These are phyloP conservation scores for Eupithecia exiguata DNA, from an alignment of 2,888 invertebrate species.

Conservation along the genomic window DNA sequence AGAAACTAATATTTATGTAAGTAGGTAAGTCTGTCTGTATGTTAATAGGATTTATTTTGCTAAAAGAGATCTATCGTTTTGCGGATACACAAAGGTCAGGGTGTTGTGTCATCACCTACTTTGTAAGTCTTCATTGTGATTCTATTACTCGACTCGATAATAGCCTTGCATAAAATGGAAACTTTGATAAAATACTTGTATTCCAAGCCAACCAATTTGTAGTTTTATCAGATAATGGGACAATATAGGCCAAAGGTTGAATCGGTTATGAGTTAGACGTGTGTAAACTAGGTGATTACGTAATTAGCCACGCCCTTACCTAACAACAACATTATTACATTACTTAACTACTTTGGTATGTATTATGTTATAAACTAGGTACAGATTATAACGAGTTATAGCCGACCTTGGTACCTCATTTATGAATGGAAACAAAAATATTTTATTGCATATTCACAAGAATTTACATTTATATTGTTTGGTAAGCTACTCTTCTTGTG, in stretches of 20 bases:
- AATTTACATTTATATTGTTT: not conserved
- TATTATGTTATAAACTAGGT: not conserved
- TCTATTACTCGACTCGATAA: constrained; percentile 16
- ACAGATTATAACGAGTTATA: not conserved
- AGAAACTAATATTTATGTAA: not conserved
- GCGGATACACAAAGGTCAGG: not conserved
- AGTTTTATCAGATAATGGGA: not conserved
- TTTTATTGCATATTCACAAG: not conserved
- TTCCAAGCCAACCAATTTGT: constrained; percentile 5
- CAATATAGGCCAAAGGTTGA: not conserved
- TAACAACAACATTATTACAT: not conserved
- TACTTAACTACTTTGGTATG: not conserved
- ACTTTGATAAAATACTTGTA: constrained; percentile 20
- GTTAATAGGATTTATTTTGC: not conserved
- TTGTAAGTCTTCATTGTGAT: constrained; percentile 33
- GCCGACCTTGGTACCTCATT: not conserved
- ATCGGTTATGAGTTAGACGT: not conserved
- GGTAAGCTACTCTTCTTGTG: not conserved
- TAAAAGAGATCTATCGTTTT: not conserved
- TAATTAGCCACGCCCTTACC: constrained; percentile 4
- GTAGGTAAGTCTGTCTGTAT: not conserved
- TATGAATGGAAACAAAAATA: not conserved
- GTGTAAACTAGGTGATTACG: not conserved
- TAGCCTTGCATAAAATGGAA: not conserved
- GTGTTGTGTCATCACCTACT: constrained; percentile 19